Base-by-base conservation (phyloP, 1,140 invertebrate genomes). In the Papilio dardanus region DNA sequence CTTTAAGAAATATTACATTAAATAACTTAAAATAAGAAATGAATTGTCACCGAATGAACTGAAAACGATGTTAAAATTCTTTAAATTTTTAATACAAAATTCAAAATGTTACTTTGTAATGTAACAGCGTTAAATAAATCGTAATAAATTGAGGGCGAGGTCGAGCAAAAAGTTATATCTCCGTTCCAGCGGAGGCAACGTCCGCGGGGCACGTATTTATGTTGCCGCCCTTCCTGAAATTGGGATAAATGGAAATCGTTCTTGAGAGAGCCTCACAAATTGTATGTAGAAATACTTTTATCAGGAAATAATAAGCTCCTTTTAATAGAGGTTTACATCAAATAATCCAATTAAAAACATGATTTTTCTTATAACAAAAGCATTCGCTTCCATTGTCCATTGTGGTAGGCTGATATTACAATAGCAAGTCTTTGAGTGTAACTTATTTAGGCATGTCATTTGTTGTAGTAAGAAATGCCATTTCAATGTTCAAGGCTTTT, bases 181-280 rank as follows among this genome's bases (percentile, higher is more conserved):
- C 14, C 6, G 46, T 7, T 19, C 46, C 46, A n/a, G 35, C 8
- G 24, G 54, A 2, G 24, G 16, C 42, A 24, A 6, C 24, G 54
- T 62, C 54, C 54, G 54, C 54, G 54, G 54, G 30, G 21, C 21
- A 12, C 54, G 54, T 62, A 62, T 62, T 62, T 62, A 62, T 62
- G 54, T 14, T 28, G 54, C 54, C 54, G 24, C 24, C 54, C 54
- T 62, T 54, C 50, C 21, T 54, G 21, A 62, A 62, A 62, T 62
- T 62, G 54, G 54, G 54, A 62, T 62, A 62, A 62, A 62, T 62
- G 54, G 54, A 62, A 62, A 62, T 62, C 12, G 54, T 30, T 28
- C 24, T 54, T 62, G 54, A 62, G 54, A 62, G 24, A 14, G 54
- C 7, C 24, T 28, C 54, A 62, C 21, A 28, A 62, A 14, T 62